Evolutionary conservation across 2,888 invertebrate genomes (phyloP).

Genomic region (Nomada lathburiana): DNA sequence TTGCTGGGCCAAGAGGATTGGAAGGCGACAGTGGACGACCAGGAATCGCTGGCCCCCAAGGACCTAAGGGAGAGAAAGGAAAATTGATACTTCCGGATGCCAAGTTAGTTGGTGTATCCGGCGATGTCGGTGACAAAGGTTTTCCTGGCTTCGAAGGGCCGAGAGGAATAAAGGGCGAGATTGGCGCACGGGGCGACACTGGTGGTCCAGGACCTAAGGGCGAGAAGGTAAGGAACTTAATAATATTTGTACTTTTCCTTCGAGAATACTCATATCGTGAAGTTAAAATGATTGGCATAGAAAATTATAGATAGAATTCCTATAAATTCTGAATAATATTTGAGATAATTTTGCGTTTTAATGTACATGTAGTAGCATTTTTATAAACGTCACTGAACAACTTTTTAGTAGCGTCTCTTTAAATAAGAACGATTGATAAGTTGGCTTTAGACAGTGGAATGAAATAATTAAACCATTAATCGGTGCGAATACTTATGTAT

Average conservation of each 20-base stretch:
- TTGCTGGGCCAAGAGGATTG: conserved; percentile 82
- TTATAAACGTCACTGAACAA: too few species aligned
- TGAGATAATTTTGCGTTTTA: too few species aligned
- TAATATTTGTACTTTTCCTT: background rate
- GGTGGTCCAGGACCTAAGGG: conserved; percentile 87
- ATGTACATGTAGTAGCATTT: too few species aligned
- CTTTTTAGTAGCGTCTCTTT: too few species aligned
- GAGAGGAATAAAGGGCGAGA: conserved; percentile 84
- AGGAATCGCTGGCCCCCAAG: conserved; percentile 88
- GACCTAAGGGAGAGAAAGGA: conserved; percentile 84
- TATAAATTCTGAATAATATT: too few species aligned
- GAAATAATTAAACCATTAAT: too few species aligned
- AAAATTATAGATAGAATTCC: too few species aligned
- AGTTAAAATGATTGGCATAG: background rate
- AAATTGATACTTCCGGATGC: conserved; percentile 74
- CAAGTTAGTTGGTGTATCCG: conserved; percentile 78
- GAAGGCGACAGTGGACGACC: conserved; percentile 84
- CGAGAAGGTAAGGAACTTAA: conserved; percentile 78
- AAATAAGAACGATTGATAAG: too few species aligned
- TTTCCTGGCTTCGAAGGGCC: conserved; percentile 86
- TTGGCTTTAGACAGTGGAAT: too few species aligned
- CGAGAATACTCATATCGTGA: background rate
- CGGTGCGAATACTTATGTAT: too few species aligned
- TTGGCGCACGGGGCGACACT: conserved; percentile 81
- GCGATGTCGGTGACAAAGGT: conserved; percentile 86